Percentiles rank a stretch among this genome's conserved stretches.
These are phyloP conservation scores for Perca schrenkii DNA, from an alignment of 2,113 vertebrate genomes.

Conservation along the genomic window DNA sequence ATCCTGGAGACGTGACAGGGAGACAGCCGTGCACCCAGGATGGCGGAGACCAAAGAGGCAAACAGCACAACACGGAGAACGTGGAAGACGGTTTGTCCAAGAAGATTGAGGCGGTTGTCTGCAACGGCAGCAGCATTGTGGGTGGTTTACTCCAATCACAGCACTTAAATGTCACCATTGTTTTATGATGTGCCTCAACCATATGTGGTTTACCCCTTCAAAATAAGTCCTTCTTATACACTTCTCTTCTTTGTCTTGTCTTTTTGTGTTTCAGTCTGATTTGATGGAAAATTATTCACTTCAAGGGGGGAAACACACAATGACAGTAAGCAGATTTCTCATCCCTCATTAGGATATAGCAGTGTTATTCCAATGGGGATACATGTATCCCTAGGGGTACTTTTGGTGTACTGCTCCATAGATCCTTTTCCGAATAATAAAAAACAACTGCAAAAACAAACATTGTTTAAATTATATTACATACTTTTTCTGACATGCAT, in stretches of 20 bases:
- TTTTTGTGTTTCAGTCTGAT: conserved; percentile 61
- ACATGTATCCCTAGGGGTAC: too few species aligned
- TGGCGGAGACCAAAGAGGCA: background rate
- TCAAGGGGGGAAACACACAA: conserved; percentile 72
- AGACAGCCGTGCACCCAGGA: conserved; percentile 36
- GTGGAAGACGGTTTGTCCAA: conserved; percentile 37
- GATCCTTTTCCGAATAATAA: too few species aligned
- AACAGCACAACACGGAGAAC: conserved; percentile 23
- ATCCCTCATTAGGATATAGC: background rate
- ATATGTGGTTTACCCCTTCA: background rate
- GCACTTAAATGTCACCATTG: background rate
- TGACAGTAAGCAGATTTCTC: conserved; percentile 80
- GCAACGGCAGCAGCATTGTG: conserved; percentile 80
- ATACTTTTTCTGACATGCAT: background rate
- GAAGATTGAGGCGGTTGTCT: conserved; percentile 69
- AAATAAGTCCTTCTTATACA: background rate
- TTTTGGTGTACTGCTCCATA: too few species aligned
- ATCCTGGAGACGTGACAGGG: conserved; percentile 10
- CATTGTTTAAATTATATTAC: background rate
- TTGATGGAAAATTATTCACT: conserved; percentile 67
- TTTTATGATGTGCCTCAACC: background rate
- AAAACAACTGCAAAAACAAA: background rate
- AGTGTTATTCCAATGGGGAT: too few species aligned
- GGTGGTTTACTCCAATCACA: conserved; percentile 47
- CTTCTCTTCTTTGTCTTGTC: background rate